These are phyloP conservation scores for Elanoides forficatus DNA, from an alignment of 2,113 vertebrate genomes.

Conservation along the genomic window DNA sequence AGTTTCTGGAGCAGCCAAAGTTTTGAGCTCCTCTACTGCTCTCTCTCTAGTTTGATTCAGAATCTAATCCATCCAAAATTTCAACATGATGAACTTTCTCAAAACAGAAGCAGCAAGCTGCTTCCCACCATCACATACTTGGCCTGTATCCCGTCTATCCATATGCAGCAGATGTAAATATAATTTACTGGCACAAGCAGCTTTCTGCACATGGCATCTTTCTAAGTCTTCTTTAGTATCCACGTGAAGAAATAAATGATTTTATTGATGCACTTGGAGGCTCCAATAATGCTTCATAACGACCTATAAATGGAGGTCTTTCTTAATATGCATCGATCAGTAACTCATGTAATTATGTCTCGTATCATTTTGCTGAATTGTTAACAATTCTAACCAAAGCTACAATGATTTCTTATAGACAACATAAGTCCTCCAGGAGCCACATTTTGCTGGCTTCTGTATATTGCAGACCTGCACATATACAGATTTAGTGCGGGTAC, in stretches of 20 bases:
- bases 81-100: conserved; percentile 74
- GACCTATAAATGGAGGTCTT: conserved; percentile 50
- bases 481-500: conserved; percentile 8
- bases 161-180: conserved; percentile 79
- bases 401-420: conserved; percentile 36
- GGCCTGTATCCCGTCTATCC: conserved; percentile 75
- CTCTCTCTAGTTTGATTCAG: conserved; percentile 67
- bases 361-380: conserved; percentile 26
- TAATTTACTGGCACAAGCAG: conserved; percentile 73
- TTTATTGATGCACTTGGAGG: conserved; percentile 50
- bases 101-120: conserved; percentile 81
- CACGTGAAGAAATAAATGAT: conserved; percentile 64
- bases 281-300: conserved; percentile 39
- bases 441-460: conserved; percentile 18
- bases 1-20: conserved; percentile 59
- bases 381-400: conserved; percentile 56
- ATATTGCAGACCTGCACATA: neutral
- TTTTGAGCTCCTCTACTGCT: conserved; percentile 64
- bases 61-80: conserved; percentile 74
- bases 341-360: conserved; percentile 56
- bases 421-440: conserved; percentile 25
- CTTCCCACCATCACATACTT: conserved; percentile 76
- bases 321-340: conserved; percentile 27
- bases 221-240: conserved; percentile 71
- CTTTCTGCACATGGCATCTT: conserved; percentile 71